These are phyloP conservation scores for Myiozetetes cayanensis DNA, from an alignment of 2,113 vertebrate species.

Conservation along the genomic window DNA sequence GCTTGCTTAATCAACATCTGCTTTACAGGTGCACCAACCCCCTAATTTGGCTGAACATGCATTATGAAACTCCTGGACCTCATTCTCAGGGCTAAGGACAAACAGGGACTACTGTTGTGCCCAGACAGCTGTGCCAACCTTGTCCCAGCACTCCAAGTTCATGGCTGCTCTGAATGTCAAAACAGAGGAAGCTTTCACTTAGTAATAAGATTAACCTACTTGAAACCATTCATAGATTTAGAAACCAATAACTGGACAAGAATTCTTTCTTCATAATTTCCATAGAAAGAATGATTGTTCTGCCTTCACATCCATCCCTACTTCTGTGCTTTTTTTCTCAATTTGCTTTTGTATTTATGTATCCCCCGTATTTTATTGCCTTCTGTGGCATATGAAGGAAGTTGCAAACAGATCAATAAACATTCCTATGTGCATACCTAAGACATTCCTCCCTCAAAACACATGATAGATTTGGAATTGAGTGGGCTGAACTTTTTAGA, in stretches of 20 bases:
- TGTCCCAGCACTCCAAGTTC: not conserved
- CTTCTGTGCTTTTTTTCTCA: not conserved
- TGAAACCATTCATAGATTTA: not conserved
- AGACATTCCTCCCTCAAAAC: not conserved
- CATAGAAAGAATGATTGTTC: not conserved
- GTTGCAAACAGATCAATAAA: not conserved
- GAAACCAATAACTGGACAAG: not conserved
- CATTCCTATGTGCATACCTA: not conserved
- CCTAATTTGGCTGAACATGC: fast-evolving
- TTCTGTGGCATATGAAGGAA: not conserved
- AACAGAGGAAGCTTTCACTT: not conserved
- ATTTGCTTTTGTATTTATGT: not conserved
- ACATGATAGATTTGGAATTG: not conserved
- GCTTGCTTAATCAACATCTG: not conserved
- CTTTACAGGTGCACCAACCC: not conserved
- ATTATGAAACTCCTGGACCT: not conserved
- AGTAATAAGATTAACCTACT: not conserved
- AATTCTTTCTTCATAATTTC: not conserved
- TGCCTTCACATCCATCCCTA: not conserved
- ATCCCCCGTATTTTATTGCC: not conserved
- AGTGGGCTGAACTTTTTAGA: not conserved
- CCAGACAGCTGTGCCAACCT: fast-evolving
- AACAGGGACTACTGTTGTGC: not conserved
- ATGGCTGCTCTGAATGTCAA: fast-evolving
- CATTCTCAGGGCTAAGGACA: not conserved